Evolutionary conservation across 2,888 invertebrate species (phyloP).

Genomic region (Embidobia sp.): DNA sequence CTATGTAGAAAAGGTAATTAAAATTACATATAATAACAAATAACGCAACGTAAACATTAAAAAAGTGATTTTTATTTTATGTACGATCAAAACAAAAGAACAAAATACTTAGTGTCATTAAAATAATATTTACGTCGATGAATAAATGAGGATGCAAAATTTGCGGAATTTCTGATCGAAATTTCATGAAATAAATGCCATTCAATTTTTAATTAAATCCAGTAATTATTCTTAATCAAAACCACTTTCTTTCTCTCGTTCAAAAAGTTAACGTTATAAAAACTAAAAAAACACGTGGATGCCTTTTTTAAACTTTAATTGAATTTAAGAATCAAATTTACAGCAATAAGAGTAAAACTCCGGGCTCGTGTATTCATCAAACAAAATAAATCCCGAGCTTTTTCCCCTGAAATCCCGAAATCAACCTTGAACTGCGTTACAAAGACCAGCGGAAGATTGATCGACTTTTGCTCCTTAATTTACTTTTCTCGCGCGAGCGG

Average conservation of each 20-base stretch:
- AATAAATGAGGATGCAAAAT: too few relatives aligned
- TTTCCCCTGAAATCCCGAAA: constrained; percentile 55
- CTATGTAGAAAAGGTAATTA: too few relatives aligned
- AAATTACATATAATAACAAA: too few relatives aligned
- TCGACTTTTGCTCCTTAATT: constrained; percentile 65
- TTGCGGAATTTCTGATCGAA: too few relatives aligned
- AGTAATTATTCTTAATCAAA: constrained; percentile 24
- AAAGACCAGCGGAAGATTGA: constrained; percentile 60
- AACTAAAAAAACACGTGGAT: constrained; percentile 6
- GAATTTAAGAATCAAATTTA: constrained; percentile 55
- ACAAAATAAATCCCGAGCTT: constrained; percentile 56
- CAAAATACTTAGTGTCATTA: too few relatives aligned
- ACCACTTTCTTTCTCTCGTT: constrained; percentile 23
- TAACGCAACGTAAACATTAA: too few relatives aligned
- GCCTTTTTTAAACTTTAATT: constrained; percentile 31
- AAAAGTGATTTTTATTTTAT: too few relatives aligned
- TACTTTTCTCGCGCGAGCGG: constrained; percentile 62
- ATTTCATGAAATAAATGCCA: too few relatives aligned
- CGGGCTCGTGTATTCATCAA: constrained; percentile 41
- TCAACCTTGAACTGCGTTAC: constrained; percentile 62
- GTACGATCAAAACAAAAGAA: too few relatives aligned
- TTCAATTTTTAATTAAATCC: too few relatives aligned
- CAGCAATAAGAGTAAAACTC: constrained; percentile 43
- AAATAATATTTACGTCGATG: too few relatives aligned
- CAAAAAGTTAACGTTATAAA: background rate